phyloP scores from a whole-genome alignment of 2,113 vertebrate genomes.

The Hyperopisus bebe region DNA sequence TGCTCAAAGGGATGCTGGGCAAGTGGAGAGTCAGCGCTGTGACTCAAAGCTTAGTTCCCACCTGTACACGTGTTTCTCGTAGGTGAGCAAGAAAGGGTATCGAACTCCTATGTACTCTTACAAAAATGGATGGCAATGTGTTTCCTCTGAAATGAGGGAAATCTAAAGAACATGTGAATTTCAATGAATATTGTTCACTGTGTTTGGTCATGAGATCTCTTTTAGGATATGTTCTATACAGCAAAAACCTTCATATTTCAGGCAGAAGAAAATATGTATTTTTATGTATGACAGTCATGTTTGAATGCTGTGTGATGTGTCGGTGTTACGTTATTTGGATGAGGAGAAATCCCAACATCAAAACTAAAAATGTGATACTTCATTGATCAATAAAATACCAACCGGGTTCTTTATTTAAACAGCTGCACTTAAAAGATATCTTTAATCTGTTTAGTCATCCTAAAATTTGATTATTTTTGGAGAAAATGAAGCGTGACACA shows the following conservation, averaged over 20 bases:
- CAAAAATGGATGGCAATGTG: neutral
- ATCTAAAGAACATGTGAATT: neutral
- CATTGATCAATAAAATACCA: neutral
- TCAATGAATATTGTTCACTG: neutral
- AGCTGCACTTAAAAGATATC: neutral
- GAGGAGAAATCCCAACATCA: neutral
- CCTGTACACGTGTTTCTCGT: neutral
- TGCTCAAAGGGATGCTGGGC: neutral
- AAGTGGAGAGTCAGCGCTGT: neutral
- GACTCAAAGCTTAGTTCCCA: neutral
- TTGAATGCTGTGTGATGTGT: neutral
- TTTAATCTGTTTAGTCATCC: neutral
- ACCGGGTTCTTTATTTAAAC: neutral
- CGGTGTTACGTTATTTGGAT: neutral
- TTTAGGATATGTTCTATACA: neutral
- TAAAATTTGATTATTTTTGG: neutral
- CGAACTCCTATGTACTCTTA: neutral
- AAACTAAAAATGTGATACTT: neutral
- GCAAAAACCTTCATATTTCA: neutral
- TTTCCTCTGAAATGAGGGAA: neutral
- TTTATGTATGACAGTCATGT: neutral
- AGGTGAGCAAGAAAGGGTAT: neutral
- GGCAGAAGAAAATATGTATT: neutral
- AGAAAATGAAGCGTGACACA: neutral
- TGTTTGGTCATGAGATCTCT: neutral